Percentiles rank a stretch among this genome's conserved stretches.
Conservation (phyloP, 92 coral and sea anemone genomes). For the Virgularia gustaviana region DNA sequence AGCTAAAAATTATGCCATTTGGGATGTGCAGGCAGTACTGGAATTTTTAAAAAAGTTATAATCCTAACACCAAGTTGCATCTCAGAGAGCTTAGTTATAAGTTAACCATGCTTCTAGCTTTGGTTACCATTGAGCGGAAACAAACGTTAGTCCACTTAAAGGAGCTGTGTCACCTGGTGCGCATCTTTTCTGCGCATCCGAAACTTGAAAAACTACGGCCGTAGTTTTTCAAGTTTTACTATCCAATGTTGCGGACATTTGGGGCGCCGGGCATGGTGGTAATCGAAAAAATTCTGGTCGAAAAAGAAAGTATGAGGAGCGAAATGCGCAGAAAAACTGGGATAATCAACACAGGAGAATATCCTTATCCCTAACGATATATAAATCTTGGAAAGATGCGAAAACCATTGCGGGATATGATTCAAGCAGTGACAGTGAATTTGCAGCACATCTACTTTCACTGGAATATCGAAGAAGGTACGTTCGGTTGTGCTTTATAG, state of each 20-base stretch:
- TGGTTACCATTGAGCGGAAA: constrained; percentile 49
- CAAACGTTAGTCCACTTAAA: constrained; percentile 48
- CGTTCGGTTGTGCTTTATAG: not conserved
- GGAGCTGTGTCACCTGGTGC: constrained; percentile 25
- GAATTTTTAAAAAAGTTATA: constrained; percentile 33
- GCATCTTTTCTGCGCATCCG: constrained; percentile 23
- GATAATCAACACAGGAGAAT: not conserved
- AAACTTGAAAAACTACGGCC: constrained; percentile 14
- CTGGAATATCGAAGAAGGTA: constrained; percentile 1
- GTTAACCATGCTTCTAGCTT: constrained; percentile 49
- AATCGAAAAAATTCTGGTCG: constrained; percentile 1
- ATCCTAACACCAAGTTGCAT: constrained; percentile 35
- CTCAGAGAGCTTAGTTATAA: constrained; percentile 44
- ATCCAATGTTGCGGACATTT: no score
- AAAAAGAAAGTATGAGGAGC: not conserved
- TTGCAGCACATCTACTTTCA: constrained; percentile 10
- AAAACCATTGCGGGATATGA: constrained; percentile 1
- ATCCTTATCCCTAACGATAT: not conserved
- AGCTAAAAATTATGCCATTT: constrained; percentile 35
- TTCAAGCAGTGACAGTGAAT: not conserved
- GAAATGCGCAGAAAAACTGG: constrained; percentile 5
- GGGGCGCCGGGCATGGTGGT: no score
- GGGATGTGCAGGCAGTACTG: constrained; percentile 49
- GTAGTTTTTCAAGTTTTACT: constrained; percentile 13
- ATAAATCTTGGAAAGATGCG: not conserved